Percentiles rank a stretch among this genome's conserved stretches.
Evolutionary conservation across 2,797 vertebrate genomes (phyloP).

Genomic region (Thalassophryne amazonica): DNA sequence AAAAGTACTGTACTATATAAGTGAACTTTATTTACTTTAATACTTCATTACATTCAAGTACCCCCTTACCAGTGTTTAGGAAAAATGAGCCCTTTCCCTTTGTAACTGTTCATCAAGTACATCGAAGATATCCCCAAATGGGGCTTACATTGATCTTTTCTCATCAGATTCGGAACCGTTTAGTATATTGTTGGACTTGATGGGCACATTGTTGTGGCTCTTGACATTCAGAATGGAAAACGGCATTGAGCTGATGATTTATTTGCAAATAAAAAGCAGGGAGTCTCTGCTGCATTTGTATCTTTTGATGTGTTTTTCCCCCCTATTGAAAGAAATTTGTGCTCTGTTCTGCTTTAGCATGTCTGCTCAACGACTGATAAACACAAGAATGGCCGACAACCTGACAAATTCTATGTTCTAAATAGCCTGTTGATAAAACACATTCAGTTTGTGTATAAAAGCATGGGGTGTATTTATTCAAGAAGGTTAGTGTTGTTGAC

Average conservation of each 20-base stretch:
- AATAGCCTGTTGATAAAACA: neutral
- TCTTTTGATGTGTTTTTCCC: constrained; percentile 14
- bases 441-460: neutral
- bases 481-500: neutral
- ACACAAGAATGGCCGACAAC: constrained; percentile 3
- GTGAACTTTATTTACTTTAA: too few relatives aligned
- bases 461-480: neutral
- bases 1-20: too few relatives aligned
- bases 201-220: constrained; percentile 27
- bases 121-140: constrained; percentile 27
- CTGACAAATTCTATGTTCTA: constrained; percentile 8
- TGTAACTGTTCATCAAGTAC: constrained; percentile 39
- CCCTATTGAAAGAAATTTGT: constrained; percentile 19
- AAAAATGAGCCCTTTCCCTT: constrained; percentile 36
- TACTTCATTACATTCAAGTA: constrained; percentile 30
- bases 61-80: constrained; percentile 33
- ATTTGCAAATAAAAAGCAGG: constrained; percentile 15
- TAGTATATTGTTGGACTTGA: constrained; percentile 20
- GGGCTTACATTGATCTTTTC: constrained; percentile 16
- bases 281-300: constrained; percentile 23
- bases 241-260: constrained; percentile 39
- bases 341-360: constrained; percentile 6
- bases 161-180: constrained; percentile 30
- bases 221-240: constrained; percentile 9
- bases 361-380: constrained; percentile 23